A percentile compares a stretch with the other conserved stretches of the same genome.
These are phyloP conservation scores for Oryzias javanicus DNA, from an alignment of 2,113 vertebrate genomes.

Conservation along the genomic window DNA sequence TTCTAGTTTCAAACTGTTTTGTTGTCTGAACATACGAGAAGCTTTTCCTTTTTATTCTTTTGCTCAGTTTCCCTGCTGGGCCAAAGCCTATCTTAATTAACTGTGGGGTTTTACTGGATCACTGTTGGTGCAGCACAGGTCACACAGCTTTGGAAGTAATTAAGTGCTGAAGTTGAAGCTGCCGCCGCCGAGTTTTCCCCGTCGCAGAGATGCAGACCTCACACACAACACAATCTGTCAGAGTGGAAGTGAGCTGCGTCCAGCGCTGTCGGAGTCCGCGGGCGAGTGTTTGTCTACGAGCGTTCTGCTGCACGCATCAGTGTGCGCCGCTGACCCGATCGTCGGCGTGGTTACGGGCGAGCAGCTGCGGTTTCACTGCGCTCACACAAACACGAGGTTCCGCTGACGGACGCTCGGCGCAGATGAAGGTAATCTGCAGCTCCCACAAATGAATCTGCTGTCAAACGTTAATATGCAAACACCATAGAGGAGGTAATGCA, in stretches of 20 bases:
- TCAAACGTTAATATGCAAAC: conserved; percentile 50
- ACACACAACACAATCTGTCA: conserved; percentile 52
- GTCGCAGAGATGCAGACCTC: conserved; percentile 17
- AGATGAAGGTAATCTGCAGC: conserved; percentile 28
- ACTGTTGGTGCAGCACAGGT: conserved; percentile 43
- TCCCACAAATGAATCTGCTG: conserved; percentile 46
- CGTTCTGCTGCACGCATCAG: conserved; percentile 58
- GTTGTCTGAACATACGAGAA: conserved; percentile 10
- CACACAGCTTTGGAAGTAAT: conserved; percentile 36
- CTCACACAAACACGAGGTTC: conserved; percentile 5
- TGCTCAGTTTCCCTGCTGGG: conserved; percentile 37
- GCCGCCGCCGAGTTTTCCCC: not conserved
- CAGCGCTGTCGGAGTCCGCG: conserved; percentile 26
- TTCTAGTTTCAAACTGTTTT: conserved; percentile 15
- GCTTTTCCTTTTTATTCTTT: conserved; percentile 10
- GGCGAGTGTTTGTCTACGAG: conserved; percentile 23
- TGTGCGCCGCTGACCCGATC: conserved; percentile 60
- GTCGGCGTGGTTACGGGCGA: conserved; percentile 60
- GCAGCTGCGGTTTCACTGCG: conserved; percentile 49
- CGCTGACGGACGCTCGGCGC: conserved; percentile 35
- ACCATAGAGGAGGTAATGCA: conserved; percentile 45
- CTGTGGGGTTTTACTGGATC: conserved; percentile 54
- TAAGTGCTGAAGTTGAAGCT: conserved; percentile 27
- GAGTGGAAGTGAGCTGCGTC: conserved; percentile 41
- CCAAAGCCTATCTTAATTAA: conserved; percentile 57